Conservation (phyloP, 2,113 vertebrate genomes). For the Macroglossus sobrinus region DNA sequence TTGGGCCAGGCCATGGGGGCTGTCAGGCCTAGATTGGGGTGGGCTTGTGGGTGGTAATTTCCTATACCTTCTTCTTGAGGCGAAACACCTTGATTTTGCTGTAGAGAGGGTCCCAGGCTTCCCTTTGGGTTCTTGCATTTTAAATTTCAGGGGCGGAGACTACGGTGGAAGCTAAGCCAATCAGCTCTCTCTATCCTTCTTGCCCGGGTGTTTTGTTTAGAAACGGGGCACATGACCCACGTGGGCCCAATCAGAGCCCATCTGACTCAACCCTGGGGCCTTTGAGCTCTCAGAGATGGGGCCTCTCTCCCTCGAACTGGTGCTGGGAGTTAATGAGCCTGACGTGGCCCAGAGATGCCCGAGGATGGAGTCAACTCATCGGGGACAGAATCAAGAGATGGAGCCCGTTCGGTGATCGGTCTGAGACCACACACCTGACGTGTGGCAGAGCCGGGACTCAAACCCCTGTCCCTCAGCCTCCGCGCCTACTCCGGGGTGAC, state of each 20-base stretch:
- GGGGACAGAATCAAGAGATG: not conserved
- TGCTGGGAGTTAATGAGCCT: not conserved
- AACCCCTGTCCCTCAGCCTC: fast-evolving
- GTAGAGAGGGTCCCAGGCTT: not conserved
- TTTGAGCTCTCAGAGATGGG: not conserved
- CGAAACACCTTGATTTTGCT: not conserved
- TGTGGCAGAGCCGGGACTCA: not conserved
- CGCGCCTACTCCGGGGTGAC: fast-evolving
- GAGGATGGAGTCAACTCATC: not conserved
- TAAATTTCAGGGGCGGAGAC: not conserved
- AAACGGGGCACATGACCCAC: not conserved
- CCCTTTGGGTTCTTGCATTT: not conserved
- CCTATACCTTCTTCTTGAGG: not conserved
- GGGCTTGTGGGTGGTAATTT: not conserved
- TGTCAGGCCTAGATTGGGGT: not conserved
- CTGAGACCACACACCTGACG: too few species aligned
- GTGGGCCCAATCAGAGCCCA: not conserved
- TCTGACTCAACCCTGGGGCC: not conserved
- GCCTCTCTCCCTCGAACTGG: not conserved
- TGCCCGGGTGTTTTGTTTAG: not conserved
- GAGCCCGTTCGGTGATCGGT: not conserved
- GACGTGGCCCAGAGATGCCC: not conserved
- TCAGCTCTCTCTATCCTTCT: not conserved
- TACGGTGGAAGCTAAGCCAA: not conserved
- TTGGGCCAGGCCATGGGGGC: not conserved